Conservation (phyloP, 2,888 invertebrate genomes). For the Aromia moschata region DNA sequence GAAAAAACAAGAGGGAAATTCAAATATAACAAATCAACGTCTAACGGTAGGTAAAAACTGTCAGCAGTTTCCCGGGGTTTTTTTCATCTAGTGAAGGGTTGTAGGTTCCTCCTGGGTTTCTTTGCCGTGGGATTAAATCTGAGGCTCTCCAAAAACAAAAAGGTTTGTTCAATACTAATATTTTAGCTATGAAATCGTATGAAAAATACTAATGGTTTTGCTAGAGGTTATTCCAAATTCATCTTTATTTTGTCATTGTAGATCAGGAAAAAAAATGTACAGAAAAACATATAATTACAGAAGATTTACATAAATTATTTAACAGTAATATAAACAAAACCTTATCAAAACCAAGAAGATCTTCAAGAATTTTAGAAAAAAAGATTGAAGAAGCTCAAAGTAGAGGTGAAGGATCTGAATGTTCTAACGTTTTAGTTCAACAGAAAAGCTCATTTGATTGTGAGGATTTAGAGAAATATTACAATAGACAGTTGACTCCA, state of each 20-base stretch:
- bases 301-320: constrained; percentile 42
- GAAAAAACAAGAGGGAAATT: constrained; percentile 41
- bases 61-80: constrained; percentile 15
- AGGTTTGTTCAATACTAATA: constrained; percentile 31
- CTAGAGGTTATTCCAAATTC: background rate
- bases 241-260: constrained; percentile 12
- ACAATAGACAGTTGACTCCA: background rate
- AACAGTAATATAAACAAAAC: constrained; percentile 27
- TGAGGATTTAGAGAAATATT: too few species aligned
- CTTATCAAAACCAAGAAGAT: constrained; percentile 33
- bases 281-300: constrained; percentile 32
- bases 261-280: constrained; percentile 18
- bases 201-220: too few species aligned
- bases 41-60: constrained; percentile 34
- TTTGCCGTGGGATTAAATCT: constrained; percentile 34
- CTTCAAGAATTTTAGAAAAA: constrained; percentile 39
- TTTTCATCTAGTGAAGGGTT: constrained; percentile 13
- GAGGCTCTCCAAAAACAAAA: constrained; percentile 28
- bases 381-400: constrained; percentile 19
- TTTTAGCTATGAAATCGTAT: background rate
- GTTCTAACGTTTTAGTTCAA: too few species aligned
- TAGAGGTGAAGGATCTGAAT: background rate
- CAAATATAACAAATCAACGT: constrained; percentile 38
- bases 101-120: constrained; percentile 41
- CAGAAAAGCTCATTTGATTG: too few species aligned